Conservation (phyloP, 2,888 invertebrate genomes). For the Sphaerophoria rueppellii region DNA sequence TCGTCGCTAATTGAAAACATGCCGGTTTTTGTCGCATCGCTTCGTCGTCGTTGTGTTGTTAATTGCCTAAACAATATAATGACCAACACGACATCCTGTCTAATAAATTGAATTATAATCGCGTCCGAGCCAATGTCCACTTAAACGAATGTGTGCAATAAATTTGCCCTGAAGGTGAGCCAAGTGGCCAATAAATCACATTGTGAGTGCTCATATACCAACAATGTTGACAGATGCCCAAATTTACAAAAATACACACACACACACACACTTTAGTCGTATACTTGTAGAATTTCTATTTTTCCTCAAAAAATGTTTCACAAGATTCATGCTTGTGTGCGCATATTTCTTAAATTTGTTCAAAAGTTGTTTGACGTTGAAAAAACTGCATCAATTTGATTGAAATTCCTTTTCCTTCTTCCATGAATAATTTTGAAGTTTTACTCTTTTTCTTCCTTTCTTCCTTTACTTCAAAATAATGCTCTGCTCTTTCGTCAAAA, state of each 20-base stretch:
- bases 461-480: neutral
- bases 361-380: neutral
- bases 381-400: slow-evolving; percentile 8
- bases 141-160: slow-evolving; percentile 38
- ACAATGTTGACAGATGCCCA: neutral
- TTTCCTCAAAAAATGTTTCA: neutral
- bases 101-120: slow-evolving; percentile 58
- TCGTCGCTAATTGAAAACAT: slow-evolving; percentile 59
- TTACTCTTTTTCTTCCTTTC: neutral
- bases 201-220: neutral
- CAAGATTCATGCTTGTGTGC: neutral
- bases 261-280: neutral
- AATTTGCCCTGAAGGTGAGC: slow-evolving; percentile 40
- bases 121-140: neutral
- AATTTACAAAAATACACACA: neutral
- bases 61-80: slow-evolving; percentile 56
- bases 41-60: slow-evolving; percentile 21
- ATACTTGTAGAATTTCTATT: neutral
- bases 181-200: slow-evolving; percentile 46
- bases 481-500: no score
- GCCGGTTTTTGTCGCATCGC: neutral
- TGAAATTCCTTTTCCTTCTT: neutral
- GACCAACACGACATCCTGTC: slow-evolving; percentile 45
- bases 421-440: neutral
- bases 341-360: neutral